Percentiles rank a stretch among this genome's conserved stretches.
Evolutionary conservation across 2,797 vertebrate genomes (phyloP).

Genomic region (Hirundo rustica): DNA sequence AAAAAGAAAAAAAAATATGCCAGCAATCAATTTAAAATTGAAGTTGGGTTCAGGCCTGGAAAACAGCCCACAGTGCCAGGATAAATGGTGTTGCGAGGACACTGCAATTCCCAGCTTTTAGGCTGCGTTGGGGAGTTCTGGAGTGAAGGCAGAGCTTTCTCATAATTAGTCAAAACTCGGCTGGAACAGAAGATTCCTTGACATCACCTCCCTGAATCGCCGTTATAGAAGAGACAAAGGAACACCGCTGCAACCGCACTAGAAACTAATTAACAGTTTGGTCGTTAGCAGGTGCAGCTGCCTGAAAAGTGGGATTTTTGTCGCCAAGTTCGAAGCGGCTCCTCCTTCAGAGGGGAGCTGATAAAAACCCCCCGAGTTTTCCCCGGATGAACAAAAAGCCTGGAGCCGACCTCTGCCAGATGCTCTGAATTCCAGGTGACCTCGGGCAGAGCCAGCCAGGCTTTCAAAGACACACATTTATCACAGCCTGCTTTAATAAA

Average conservation of each 20-base stretch:
- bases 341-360: slow-evolving; percentile 15
- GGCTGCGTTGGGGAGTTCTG: neutral
- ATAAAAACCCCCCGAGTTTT: neutral
- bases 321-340: neutral
- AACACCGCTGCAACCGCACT: neutral
- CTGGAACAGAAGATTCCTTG: slow-evolving; percentile 31
- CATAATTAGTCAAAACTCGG: neutral
- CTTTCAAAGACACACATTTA: neutral
- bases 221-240: neutral
- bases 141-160: neutral
- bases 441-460: neutral
- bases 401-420: neutral
- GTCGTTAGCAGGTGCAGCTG: slow-evolving; percentile 2
- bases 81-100: neutral
- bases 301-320: slow-evolving; percentile 17
- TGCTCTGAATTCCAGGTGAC: slow-evolving; percentile 50
- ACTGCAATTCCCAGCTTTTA: neutral
- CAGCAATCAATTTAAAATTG: neutral
- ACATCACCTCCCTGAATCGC: neutral
- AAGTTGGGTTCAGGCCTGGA: neutral
- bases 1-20: neutral
- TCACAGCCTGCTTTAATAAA: neutral
- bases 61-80: neutral
- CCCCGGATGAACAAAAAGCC: neutral
- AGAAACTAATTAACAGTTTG: neutral